Evolutionary conservation across 2,888 invertebrate species (phyloP), one percentile per base, ranked within the genome.

Genomic region (Yponomeuta cagnagella): DNA sequence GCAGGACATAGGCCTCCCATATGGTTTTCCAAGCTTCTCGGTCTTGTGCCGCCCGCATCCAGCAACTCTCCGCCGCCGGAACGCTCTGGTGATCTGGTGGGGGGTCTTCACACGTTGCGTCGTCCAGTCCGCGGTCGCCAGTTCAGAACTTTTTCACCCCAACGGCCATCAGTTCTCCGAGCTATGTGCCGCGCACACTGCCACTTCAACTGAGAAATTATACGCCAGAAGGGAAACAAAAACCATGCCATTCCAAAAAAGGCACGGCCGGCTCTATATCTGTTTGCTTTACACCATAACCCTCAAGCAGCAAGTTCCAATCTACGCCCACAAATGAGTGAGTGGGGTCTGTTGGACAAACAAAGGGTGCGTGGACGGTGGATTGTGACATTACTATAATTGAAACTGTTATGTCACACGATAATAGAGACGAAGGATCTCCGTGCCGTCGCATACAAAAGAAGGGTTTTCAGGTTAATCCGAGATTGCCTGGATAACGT

Each of bases 321-420:
- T 58, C 52, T 58, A 58, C 15, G 52, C 65, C 65, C 65, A 31
- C 65, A 65, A 65, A 65, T 65, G 65, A 65, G 31, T 33, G 65
- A 33, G 65, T 33, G 65, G 52, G 31, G 58, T 58, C 37, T 31
- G 58, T 69, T n/a, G 71, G 72, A 70, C 76, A 81, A 81, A 83
- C 81, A 85, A 77, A 80, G 84, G 87, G 83, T 75, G 74, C 71
- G 74, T 63, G 52, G 52, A 58, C 15, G 52, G 30, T 48, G 85
- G 89, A 91, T 90, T 90, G 90, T 86, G 85, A 85, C 85, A 85
- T 87, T 87, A 80, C 79, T 81, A 84, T 90, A 89, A 90, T 88
- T 90, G 89, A 87, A 85, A 83, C 82, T 77, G 82, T 81, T 88
- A 83, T 85, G 58, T 58, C 58, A 69, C 31, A n/a, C 33, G 84